A percentile compares a stretch with the other conserved stretches of the same genome.
Evolutionary conservation across 2,113 vertebrate genomes (phyloP).

Genomic region (Aramus guarauna): DNA sequence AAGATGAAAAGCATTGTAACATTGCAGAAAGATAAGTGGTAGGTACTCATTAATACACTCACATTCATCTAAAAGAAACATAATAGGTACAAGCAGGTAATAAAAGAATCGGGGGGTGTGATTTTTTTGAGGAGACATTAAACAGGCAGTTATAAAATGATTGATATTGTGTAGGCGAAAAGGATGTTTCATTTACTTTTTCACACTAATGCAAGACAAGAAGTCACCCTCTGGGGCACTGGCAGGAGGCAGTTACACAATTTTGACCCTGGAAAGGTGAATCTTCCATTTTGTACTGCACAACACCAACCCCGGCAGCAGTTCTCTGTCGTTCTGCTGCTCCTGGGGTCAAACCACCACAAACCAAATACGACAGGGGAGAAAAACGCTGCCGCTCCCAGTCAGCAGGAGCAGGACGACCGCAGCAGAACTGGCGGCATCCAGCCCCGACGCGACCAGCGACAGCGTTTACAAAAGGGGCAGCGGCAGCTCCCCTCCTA

Average conservation of each 20-base stretch:
- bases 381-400: not conserved
- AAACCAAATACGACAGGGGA: rapidly evolving
- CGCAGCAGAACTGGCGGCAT: not conserved
- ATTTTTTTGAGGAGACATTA: not conserved
- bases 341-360: not conserved
- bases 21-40: not conserved
- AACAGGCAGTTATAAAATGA: not conserved
- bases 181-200: not conserved
- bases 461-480: not conserved
- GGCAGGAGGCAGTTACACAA: not conserved
- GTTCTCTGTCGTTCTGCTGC: rapidly evolving
- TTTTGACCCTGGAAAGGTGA: not conserved
- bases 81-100: not conserved
- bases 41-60: not conserved
- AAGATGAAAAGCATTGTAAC: not conserved
- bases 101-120: not conserved
- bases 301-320: not conserved
- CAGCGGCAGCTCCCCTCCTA: rapidly evolving
- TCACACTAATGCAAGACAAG: not conserved
- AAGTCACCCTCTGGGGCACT: not conserved
- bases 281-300: not conserved
- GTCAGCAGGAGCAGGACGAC: not conserved
- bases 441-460: not conserved
- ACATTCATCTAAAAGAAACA: not conserved
- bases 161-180: not conserved